Conservation (phyloP, 2,113 vertebrate genomes). For the Heterochromis multidens region DNA sequence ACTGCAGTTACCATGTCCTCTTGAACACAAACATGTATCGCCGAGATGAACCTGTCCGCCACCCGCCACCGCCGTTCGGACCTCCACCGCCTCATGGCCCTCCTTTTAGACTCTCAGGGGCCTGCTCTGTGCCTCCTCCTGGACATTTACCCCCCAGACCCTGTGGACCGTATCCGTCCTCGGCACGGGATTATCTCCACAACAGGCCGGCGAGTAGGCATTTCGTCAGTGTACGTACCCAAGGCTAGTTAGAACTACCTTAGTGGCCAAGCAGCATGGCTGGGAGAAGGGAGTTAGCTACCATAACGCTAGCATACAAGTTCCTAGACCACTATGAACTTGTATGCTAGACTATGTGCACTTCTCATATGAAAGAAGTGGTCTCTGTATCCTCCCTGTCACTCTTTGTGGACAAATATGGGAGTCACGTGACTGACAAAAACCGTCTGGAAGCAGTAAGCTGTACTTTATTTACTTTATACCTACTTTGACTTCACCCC, state of each 20-base stretch:
- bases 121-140: neutral
- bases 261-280: neutral
- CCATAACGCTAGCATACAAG: neutral
- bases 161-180: neutral
- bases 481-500: neutral
- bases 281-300: neutral
- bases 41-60: neutral
- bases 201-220: neutral
- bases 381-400: neutral
- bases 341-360: neutral
- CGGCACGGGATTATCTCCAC: neutral
- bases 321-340: neutral
- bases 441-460: neutral
- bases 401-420: neutral
- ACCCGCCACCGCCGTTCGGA: constrained; percentile 1
- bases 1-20: too few species aligned
- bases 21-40: constrained; percentile 42
- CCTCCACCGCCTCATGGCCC: neutral
- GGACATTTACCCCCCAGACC: neutral
- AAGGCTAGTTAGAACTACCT: neutral
- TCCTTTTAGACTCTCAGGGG: neutral
- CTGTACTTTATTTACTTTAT: neutral
- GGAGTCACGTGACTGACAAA: neutral
- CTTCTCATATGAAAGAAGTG: neutral
- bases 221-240: constrained; percentile 53